phyloP scores from a whole-genome alignment of 1,140 invertebrate genomes.

The Halyomorpha halys region DNA sequence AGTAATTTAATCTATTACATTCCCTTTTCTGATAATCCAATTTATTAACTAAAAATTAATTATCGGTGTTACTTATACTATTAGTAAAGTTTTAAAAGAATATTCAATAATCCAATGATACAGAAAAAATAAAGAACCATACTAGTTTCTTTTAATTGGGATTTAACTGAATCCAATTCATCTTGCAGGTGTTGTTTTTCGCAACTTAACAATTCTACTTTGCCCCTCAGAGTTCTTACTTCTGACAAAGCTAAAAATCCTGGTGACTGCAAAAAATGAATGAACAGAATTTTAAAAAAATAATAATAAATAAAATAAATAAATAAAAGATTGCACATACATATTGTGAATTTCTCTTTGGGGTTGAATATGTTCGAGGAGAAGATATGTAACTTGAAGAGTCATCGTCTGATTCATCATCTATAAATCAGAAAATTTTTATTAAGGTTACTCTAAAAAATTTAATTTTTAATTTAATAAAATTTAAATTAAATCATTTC shows the following conservation, averaged over 20 bases:
- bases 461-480: too few relatives aligned
- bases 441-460: too few relatives aligned
- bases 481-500: too few relatives aligned
- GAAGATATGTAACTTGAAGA: neutral
- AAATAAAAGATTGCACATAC: neutral
- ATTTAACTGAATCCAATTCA: slow-evolving; percentile 1
- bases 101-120: neutral
- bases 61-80: too few relatives aligned
- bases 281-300: neutral
- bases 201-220: slow-evolving; percentile 9
- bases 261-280: neutral
- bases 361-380: slow-evolving; percentile 2
- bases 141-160: neutral
- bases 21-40: too few relatives aligned
- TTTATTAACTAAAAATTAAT: too few relatives aligned
- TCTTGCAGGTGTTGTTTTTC: slow-evolving; percentile 11
- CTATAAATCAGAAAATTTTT: neutral
- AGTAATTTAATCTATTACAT: too few relatives aligned
- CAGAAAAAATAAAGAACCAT: neutral
- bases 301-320: neutral
- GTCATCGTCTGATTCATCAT: neutral
- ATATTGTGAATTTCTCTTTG: neutral
- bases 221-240: neutral
- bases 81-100: too few relatives aligned
- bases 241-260: slow-evolving; percentile 10